Percentiles rank a stretch among this genome's conserved stretches.
phyloP scores from a whole-genome alignment of 2,797 vertebrate species.

The Eupleurogrammus muticus region DNA sequence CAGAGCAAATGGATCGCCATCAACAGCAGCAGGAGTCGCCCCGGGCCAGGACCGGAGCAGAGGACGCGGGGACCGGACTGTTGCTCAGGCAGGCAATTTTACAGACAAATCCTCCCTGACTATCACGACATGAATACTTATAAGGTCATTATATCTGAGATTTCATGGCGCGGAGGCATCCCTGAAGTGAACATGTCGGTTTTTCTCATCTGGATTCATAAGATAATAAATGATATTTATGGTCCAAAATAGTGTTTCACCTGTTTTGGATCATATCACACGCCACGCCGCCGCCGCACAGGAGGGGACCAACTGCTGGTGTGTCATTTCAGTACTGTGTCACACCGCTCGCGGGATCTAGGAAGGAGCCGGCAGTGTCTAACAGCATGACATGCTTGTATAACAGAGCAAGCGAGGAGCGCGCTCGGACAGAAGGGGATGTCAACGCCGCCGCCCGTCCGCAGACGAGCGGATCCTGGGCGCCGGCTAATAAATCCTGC shows the following conservation, averaged over 20 bases:
- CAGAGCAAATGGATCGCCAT: conserved; percentile 79
- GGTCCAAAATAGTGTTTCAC: conserved; percentile 24
- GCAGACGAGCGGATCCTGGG: conserved; percentile 41
- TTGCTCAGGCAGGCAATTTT: conserved; percentile 71
- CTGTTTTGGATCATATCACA: conserved; percentile 35
- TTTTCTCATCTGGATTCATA: conserved; percentile 57
- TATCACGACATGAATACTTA: conserved; percentile 44
- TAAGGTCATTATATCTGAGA: conserved; percentile 49
- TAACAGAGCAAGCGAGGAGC: conserved; percentile 34
- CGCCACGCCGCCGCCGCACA: conserved; percentile 33
- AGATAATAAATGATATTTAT: conserved; percentile 50
- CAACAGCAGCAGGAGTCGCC: conserved; percentile 80
- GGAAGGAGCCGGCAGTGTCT: conserved; percentile 40
- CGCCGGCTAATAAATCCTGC: conserved; percentile 48
- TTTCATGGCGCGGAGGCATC: conserved; percentile 46
- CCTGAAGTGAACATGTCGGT: conserved; percentile 34
- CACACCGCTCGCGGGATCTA: conserved; percentile 51
- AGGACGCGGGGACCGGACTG: conserved; percentile 67
- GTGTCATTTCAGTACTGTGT: conserved; percentile 54
- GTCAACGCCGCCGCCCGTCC: conserved; percentile 25
- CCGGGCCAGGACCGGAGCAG: conserved; percentile 72
- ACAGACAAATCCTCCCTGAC: conserved; percentile 59
- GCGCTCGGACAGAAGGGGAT: conserved; percentile 28
- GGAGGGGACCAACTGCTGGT: conserved; percentile 36
- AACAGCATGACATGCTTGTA: conserved; percentile 59